A percentile compares a stretch with the other conserved stretches of the same genome.
Conservation (phyloP, 2,113 vertebrate genomes). For the Promerops cafer region DNA sequence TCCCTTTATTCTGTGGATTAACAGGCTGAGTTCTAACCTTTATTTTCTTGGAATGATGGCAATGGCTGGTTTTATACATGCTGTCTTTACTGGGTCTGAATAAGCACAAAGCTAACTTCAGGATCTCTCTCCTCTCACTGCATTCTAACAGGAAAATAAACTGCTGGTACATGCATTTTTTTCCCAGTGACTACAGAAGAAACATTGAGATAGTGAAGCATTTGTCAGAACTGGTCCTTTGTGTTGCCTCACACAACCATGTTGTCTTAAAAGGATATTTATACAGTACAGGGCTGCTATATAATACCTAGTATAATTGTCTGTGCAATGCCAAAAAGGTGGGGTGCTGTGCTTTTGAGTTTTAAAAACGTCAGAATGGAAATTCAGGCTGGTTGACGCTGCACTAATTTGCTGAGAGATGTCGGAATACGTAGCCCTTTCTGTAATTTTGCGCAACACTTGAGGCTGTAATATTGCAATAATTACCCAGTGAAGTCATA, state of each 20-base stretch:
- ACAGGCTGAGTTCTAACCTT: background rate
- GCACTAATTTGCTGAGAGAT: constrained; percentile 37
- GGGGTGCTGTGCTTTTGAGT: constrained; percentile 1
- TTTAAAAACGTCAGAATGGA: constrained; percentile 55
- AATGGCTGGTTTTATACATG: background rate
- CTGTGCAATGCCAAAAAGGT: background rate
- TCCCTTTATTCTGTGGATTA: background rate
- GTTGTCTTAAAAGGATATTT: constrained; percentile 5
- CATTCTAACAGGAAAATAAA: background rate
- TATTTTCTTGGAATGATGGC: background rate
- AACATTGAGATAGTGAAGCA: background rate
- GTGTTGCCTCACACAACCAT: background rate
- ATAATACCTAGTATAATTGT: background rate
- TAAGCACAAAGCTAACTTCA: background rate
- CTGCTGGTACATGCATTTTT: background rate
- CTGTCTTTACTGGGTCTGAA: background rate
- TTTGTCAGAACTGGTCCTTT: constrained; percentile 27
- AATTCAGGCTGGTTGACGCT: constrained; percentile 31
- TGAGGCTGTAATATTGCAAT: constrained; percentile 46
- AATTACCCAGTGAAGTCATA: constrained; percentile 53
- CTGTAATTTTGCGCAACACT: constrained; percentile 36
- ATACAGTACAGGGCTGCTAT: background rate
- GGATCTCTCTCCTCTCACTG: background rate
- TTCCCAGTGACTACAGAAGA: background rate
- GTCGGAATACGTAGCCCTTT: background rate